phyloP scores from a whole-genome alignment of 2,797 vertebrate species.

The Miichthys miiuy region DNA sequence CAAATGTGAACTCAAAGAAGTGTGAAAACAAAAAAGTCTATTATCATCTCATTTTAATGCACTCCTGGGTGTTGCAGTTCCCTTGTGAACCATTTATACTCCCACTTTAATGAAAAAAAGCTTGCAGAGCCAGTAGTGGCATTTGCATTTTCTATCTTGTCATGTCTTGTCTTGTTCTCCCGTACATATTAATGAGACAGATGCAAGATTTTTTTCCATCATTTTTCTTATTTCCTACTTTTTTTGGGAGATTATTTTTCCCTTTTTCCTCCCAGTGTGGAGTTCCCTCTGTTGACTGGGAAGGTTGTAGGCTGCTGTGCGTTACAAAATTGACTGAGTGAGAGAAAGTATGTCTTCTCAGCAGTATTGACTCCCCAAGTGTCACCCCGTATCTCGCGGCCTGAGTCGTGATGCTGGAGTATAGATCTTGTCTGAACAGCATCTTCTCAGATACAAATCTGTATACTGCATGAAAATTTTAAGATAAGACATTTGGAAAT shows the following conservation, averaged over 20 bases:
- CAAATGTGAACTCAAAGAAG: slow-evolving; percentile 16
- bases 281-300: neutral
- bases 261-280: neutral
- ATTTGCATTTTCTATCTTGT: slow-evolving; percentile 5
- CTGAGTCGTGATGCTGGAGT: slow-evolving; percentile 45
- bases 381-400: neutral
- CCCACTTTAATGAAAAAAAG: slow-evolving; percentile 5
- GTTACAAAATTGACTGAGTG: slow-evolving; percentile 17
- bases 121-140: neutral
- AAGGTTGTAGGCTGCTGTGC: neutral
- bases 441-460: slow-evolving; percentile 5
- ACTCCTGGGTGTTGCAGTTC: slow-evolving; percentile 16
- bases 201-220: neutral
- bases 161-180: neutral
- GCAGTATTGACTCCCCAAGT: slow-evolving; percentile 16
- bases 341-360: slow-evolving; percentile 31
- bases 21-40: slow-evolving; percentile 16
- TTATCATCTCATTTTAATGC: slow-evolving; percentile 20
- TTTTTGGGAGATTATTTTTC: neutral
- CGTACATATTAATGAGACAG: neutral
- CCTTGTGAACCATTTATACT: slow-evolving; percentile 24
- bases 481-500: too few species aligned
- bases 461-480: neutral
- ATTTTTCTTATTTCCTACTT: neutral
- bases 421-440: slow-evolving; percentile 24